Base-by-base conservation (phyloP, 2,888 invertebrate species). In the Acronicta aceris region DNA sequence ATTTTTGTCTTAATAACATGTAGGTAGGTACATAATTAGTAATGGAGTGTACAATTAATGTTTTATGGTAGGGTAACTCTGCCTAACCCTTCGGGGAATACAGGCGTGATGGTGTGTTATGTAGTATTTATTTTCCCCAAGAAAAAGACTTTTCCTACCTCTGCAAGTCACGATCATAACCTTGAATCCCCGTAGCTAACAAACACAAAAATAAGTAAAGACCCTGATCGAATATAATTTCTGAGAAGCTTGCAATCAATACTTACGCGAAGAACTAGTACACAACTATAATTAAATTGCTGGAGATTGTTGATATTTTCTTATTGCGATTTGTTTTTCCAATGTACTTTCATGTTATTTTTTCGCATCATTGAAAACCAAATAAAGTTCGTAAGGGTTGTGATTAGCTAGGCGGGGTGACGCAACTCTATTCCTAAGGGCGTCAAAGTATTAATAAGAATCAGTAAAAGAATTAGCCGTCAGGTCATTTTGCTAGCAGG, bases 261-360 rank as follows among this genome's bases (percentile, higher is more conserved):
- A 72, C 63, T 70, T 67, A 49, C 33, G 16, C 40, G 45, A 53
- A 71, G 27, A 59, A 36, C 45, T 54, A 58, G 27, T 51, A 55
- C 17, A 63, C 46, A 47, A 49, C 58, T 55, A 49, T 59, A 63
- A 75, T 67, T 75, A 65, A 70, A 66, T 70, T 42, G 56, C 57
- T 60, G 21, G 53, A 72, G 50, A 50, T 66, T 64, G 55, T 69
- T 64, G 40, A 56, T 49, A 60, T 59, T 57, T 36, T 57, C 50
- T 55, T 47, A 48, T 65, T 65, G 21, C 45, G 30, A 63, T 48
- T 59, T 64, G 40, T 53, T 52, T 65, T 15, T 58, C 42, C 41
- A 51, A 58, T 51, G 17, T 5, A 53, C 15, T 25, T 45, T 45
- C 7, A 8, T 36, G 21, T 25, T 36, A 21, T 21, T 38, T 16